Base-by-base conservation (phyloP, 2,797 vertebrate genomes). In the Ataeniobius toweri region DNA sequence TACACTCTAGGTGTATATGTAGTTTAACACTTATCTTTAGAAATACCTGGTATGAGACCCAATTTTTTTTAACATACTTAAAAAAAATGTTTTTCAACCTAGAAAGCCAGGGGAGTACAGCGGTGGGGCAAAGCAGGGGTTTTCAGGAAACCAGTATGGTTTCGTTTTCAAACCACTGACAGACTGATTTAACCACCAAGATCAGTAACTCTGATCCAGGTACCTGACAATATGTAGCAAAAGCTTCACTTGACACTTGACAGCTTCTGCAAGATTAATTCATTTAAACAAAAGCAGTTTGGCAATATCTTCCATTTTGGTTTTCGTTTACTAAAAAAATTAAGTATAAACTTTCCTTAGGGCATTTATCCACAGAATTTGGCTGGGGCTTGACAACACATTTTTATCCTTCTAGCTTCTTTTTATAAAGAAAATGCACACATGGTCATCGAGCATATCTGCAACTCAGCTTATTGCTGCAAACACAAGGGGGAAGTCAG, bases 141-240 rank as follows among this genome's bases (percentile, higher is more conserved):
- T 28, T 78, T 56, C 85, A 89, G 89, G 85, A 90, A 92, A 89
- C 82, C 78, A 65, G 76, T 5, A 18, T 7, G 79, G 81, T 83
- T 84, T 82, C 41, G 70, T 83, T 83, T 89, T 83, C 53, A 87
- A 79, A 86, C 85, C 86, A 68, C 84, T 76, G 79, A 73, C 79
- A 58, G 70, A 83, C 80, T 73, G 24, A 70, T 72, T 8, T 46
- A 70, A 79, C 70, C 85, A 65, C 78, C 82, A 68, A 75, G 39
- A 77, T 79, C 58, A 28, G 1, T 77, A 76, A 84, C 88, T 80
- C 44, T 77, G 6, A 73, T 82, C 76, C 75, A 89, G 84, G 82
- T 89, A 83, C n/a, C 76, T 55, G 46, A 51, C 1, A 36, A 73
- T 55, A 22, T n/a, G 46, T 20, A 75, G 74, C 56, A 75, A 65